phyloP scores from a whole-genome alignment of 1,140 invertebrate species.

The Nebria ingens region DNA sequence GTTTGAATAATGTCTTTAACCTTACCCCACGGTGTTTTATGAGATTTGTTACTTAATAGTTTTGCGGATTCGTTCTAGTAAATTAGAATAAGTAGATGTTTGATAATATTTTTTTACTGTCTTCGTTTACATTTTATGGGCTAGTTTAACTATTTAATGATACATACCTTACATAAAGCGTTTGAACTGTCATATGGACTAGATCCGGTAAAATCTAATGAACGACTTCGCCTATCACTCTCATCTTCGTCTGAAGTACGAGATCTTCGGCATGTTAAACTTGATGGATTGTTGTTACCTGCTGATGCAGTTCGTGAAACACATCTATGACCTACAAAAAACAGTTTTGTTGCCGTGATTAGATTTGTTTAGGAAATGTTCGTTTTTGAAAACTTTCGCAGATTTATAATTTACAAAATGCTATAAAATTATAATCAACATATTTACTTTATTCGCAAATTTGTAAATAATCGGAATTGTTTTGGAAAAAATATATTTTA shows the following conservation, averaged over 20 bases:
- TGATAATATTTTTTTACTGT: background rate
- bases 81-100: no score
- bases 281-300: background rate
- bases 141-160: no score
- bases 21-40: constrained; percentile 56
- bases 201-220: constrained; percentile 17
- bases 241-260: constrained; percentile 14
- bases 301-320: background rate
- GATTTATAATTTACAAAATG: no score
- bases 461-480: no score
- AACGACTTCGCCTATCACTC: constrained; percentile 16
- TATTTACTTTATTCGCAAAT: no score
- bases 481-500: no score
- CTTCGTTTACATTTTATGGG: background rate
- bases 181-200: background rate
- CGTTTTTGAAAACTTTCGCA: no score
- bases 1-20: constrained; percentile 62
- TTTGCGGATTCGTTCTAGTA: constrained; percentile 11
- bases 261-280: background rate
- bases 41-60: constrained; percentile 34
- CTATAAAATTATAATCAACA: no score
- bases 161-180: background rate
- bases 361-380: no score
- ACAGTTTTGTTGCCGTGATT: no score
- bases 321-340: background rate